phyloP scores from a whole-genome alignment of 2,113 vertebrate genomes.

The Piprites chloris region DNA sequence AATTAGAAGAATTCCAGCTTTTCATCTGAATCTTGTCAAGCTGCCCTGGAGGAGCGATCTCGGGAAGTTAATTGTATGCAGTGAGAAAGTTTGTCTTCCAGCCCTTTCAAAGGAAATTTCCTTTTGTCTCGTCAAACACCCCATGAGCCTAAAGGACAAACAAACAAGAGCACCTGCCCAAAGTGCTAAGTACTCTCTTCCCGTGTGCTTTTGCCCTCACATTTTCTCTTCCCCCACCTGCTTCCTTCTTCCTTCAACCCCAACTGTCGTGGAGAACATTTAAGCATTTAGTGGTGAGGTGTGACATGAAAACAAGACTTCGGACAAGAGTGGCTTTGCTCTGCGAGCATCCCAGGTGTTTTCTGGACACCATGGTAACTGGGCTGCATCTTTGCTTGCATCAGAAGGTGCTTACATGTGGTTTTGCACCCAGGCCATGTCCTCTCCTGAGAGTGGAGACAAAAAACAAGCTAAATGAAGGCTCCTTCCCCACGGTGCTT shows the following conservation, averaged over 20 bases:
- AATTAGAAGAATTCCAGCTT: constrained; percentile 1
- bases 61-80: background rate
- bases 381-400: background rate
- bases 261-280: background rate
- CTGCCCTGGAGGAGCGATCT: background rate
- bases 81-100: background rate
- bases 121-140: background rate
- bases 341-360: background rate
- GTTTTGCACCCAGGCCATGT: background rate
- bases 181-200: background rate
- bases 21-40: background rate
- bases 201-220: background rate
- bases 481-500: background rate
- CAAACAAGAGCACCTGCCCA: background rate
- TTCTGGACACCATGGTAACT: background rate
- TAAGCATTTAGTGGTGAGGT: background rate
- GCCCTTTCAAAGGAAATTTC: background rate
- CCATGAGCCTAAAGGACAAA: background rate
- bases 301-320: background rate
- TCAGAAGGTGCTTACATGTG: background rate
- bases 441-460: background rate
- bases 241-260: background rate
- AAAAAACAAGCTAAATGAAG: background rate
- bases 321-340: background rate
- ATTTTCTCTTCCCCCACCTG: background rate